Conservation (phyloP, 2,797 vertebrate species). For the Callimico goeldii region DNA sequence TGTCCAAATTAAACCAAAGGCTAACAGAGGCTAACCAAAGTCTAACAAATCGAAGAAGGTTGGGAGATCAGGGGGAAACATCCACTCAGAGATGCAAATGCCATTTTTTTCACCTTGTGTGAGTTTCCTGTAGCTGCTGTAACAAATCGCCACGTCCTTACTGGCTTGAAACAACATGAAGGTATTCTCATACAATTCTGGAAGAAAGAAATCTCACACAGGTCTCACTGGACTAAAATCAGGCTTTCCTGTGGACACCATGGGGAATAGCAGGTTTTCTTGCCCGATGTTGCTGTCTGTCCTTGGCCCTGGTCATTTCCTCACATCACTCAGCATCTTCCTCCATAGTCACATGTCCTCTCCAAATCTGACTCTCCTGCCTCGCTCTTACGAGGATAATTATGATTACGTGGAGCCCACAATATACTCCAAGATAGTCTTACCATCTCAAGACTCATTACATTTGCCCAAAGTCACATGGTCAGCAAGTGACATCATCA, state of each 20-base stretch:
- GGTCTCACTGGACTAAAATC: not conserved
- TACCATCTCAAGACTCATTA: not conserved
- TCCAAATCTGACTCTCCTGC: not conserved
- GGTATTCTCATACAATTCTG: not conserved
- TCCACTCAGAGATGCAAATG: not conserved
- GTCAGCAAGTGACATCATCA: too few relatives aligned
- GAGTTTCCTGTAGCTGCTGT: not conserved
- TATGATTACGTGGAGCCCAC: not conserved
- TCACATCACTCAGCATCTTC: not conserved
- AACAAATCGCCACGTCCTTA: not conserved
- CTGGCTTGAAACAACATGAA: not conserved
- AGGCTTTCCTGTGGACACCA: not conserved
- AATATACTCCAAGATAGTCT: not conserved
- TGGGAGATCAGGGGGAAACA: not conserved
- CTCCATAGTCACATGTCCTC: not conserved
- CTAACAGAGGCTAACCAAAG: not conserved
- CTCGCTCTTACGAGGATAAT: not conserved
- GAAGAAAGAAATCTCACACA: not conserved
- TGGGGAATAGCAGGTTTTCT: not conserved
- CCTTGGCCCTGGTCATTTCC: not conserved
- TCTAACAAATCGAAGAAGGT: not conserved
- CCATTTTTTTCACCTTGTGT: not conserved
- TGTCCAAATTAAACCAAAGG: too few relatives aligned
- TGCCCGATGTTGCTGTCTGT: not conserved
- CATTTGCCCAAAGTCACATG: not conserved